These are phyloP conservation scores for Propithecus deckenii DNA, from an alignment of 2,797 vertebrate species.

Conservation along the genomic window DNA sequence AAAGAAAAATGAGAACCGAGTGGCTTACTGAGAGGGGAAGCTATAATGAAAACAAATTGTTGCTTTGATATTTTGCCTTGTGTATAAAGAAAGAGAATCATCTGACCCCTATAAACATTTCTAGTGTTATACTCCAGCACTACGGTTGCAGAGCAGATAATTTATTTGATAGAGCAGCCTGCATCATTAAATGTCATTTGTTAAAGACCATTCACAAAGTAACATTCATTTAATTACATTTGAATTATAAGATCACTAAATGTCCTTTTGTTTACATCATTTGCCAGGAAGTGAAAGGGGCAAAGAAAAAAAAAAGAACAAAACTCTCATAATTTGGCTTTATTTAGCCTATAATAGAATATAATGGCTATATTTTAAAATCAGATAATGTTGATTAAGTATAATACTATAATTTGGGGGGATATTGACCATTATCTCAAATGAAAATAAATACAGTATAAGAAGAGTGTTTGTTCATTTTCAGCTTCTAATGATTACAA, in stretches of 20 bases:
- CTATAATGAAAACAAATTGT: neutral
- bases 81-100: neutral
- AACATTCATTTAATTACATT: neutral
- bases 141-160: neutral
- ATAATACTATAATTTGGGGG: neutral
- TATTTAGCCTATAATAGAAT: neutral
- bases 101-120: neutral
- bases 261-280: neutral
- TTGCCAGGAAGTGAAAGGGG: neutral
- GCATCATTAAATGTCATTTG: neutral
- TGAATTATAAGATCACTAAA: constrained; percentile 33
- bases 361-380: constrained; percentile 6
- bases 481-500: neutral
- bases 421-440: neutral
- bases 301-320: neutral
- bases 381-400: neutral
- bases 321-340: neutral
- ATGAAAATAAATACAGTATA: neutral
- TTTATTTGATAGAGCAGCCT: neutral
- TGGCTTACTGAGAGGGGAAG: neutral
- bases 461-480: neutral
- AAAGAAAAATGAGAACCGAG: neutral
- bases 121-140: neutral
- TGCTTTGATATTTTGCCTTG: neutral
- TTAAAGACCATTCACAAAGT: neutral